These are phyloP conservation scores for Phrynocephalus guinanensis DNA, from an alignment of 2,797 vertebrate genomes.

Conservation along the genomic window DNA sequence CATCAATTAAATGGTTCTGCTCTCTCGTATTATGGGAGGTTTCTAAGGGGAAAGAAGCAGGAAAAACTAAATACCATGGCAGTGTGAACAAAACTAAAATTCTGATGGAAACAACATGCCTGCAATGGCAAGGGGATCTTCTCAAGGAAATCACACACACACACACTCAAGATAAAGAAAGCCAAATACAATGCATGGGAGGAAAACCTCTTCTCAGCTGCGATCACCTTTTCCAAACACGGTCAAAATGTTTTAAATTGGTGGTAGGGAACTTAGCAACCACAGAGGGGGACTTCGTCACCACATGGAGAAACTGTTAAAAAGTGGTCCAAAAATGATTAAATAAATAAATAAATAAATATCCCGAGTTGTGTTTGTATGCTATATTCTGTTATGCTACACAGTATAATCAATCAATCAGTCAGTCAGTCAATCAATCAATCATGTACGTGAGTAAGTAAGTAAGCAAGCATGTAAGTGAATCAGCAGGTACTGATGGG, in stretches of 20 bases:
- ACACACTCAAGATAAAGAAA: background rate
- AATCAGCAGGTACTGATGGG: too few species aligned
- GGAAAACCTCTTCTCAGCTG: background rate
- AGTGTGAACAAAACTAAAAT: background rate
- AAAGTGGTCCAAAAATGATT: background rate
- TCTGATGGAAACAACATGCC: background rate
- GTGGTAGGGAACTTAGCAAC: too few species aligned
- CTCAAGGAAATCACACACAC: background rate
- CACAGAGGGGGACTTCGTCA: background rate
- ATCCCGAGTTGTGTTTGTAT: too few species aligned
- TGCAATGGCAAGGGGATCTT: background rate
- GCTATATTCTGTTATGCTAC: too few species aligned
- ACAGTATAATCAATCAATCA: too few species aligned
- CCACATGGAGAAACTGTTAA: background rate
- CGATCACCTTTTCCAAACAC: background rate
- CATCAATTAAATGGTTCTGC: background rate
- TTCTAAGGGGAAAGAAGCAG: background rate
- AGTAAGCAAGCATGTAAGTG: too few species aligned
- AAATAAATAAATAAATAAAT: background rate
- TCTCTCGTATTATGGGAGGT: background rate
- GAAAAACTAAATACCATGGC: background rate
- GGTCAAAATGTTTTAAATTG: background rate
- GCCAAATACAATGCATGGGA: too few species aligned
- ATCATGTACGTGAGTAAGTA: too few species aligned
- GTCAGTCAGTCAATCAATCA: too few species aligned